Evolutionary conservation across 2,113 vertebrate species (phyloP), one percentile per base, ranked within the genome.

Genomic region (Bufo gargarizans): DNA sequence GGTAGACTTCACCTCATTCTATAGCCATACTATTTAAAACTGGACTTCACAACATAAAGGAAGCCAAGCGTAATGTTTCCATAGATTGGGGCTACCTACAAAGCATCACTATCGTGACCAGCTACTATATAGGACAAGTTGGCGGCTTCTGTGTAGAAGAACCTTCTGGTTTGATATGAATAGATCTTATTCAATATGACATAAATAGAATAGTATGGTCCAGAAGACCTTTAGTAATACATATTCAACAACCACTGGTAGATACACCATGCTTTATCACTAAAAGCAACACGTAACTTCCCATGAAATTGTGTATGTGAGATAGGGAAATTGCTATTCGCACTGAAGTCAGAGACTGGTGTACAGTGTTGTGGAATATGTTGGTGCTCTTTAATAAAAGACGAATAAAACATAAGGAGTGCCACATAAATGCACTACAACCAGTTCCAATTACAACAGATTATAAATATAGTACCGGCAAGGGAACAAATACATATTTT

Each of bases 51-150:
- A 77, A 71, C 33, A 33, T 33, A 33, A 33, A 33, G 33, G 33
- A 33, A 33, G 33, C 33, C 33, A 33, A 33, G 33, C 33, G 53
- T 67, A 43, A 33, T 82, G 86, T 63, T 82, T 33, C 20, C 58
- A 65, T 4, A 22, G 49, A 84, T 47, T 0, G 55, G 2, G 49
- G 56, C 69, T 77, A 63, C 45, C 22, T 81, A 61, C 67, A 50
- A 49, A 82, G 82, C 22, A 88, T 83, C 80, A 63, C 56, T 77
- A 33, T 72, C 55, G 45, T 43, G 72, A 83, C 14, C 14, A 77
- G 58, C 77, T 88, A 49, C 72, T 56, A 78, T 43, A 14, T 77
- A 47, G 71, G 76, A 22, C n/a, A 55, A 56, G 61, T 17, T 67
- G 69, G 14, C 10, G 55, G 65, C 58, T 45, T 43, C 17, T 72